Evolutionary conservation across 2,888 invertebrate species (phyloP).

Genomic region (Dicranocentrus wangi): DNA sequence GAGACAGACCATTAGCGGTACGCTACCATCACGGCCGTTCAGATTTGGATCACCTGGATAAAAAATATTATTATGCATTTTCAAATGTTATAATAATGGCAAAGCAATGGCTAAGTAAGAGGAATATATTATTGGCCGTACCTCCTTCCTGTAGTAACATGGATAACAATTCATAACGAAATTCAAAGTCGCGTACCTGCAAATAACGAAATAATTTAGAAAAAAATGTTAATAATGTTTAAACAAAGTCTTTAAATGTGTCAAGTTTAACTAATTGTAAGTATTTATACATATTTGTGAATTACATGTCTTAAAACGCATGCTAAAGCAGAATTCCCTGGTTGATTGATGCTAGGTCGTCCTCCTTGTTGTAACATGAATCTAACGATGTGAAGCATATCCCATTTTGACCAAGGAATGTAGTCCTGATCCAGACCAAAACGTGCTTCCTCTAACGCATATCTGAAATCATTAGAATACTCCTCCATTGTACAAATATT

Average conservation of each 20-base stretch:
- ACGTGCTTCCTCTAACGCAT: conserved; percentile 82
- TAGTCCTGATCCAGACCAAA: conserved; percentile 80
- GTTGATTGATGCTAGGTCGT: conserved; percentile 81
- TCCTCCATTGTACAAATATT: background rate
- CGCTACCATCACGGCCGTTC: conserved; percentile 81
- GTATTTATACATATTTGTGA: too few species aligned
- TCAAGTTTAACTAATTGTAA: too few species aligned
- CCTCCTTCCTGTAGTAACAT: conserved; percentile 80
- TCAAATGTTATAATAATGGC: conserved; percentile 9
- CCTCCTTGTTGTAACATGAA: conserved; percentile 81
- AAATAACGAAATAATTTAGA: conserved; percentile 7
- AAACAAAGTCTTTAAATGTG: too few species aligned
- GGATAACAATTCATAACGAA: conserved; percentile 78
- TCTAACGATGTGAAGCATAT: conserved; percentile 82
- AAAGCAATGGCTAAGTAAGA: too few species aligned
- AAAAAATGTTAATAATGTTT: too few species aligned
- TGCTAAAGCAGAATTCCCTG: conserved; percentile 82
- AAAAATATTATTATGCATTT: background rate
- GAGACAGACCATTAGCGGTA: conserved; percentile 84
- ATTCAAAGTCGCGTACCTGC: conserved; percentile 82
- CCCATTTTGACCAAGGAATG: conserved; percentile 73
- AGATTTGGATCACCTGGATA: conserved; percentile 65
- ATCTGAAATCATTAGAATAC: too few species aligned
- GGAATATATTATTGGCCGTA: conserved; percentile 70
- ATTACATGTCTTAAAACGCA: conserved; percentile 80